Evolutionary conservation across 92 coral and sea anemone genomes (phyloP).

Genomic region (Phenganax stokvisi): DNA sequence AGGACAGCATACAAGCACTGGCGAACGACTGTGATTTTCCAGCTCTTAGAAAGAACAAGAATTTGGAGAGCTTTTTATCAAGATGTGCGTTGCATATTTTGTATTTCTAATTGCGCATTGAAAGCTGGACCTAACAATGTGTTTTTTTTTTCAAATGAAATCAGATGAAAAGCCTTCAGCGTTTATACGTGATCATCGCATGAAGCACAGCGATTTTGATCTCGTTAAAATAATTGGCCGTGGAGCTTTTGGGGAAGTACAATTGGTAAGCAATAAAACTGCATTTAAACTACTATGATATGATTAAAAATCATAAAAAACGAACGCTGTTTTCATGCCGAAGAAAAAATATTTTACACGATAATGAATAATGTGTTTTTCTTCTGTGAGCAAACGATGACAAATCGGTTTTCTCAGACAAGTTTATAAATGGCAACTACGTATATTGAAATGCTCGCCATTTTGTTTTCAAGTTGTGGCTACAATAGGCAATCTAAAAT

Average conservation of each 20-base stretch:
- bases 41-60: conserved; percentile 88
- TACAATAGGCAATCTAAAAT: not conserved
- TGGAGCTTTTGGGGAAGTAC: conserved; percentile 99
- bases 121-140: not conserved
- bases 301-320: conserved; percentile 3
- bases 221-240: conserved; percentile 94
- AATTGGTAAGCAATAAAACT: conserved; percentile 61
- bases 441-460: too few species aligned
- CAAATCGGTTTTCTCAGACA: too few species aligned
- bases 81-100: conserved; percentile 64
- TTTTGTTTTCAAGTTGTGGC: not conserved
- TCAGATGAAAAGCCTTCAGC: conserved; percentile 84
- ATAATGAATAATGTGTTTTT: too few species aligned
- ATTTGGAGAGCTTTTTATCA: conserved; percentile 90
- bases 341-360: not conserved
- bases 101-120: not conserved
- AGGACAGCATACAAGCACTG: conserved; percentile 96
- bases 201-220: conserved; percentile 80
- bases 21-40: conserved; percentile 96
- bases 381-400: too few species aligned
- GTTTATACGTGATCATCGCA: conserved; percentile 67
- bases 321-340: conserved; percentile 18
- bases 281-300: conserved; percentile 19
- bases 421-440: too few species aligned
- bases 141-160: conserved; percentile 39